Percentiles rank a stretch among this genome's conserved stretches.
Conservation (phyloP, 2,888 invertebrate genomes). For the Polydesmus complanatus region DNA sequence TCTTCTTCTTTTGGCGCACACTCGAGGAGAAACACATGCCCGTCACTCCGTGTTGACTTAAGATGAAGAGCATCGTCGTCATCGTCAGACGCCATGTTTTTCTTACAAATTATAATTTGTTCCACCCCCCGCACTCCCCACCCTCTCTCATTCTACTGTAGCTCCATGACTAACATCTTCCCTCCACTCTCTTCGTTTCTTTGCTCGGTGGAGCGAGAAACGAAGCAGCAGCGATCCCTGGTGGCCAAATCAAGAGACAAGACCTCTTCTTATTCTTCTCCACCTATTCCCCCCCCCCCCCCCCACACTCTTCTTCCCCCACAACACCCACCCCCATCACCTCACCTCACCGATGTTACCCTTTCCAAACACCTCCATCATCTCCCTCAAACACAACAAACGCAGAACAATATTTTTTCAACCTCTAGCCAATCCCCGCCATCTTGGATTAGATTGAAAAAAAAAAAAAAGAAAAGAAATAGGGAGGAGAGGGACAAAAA, state of each 20-base stretch:
- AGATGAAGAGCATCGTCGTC: too few relatives aligned
- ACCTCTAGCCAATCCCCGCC: too few relatives aligned
- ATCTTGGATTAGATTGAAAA: too few relatives aligned
- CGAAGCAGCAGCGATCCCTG: background rate
- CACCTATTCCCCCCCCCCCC: background rate
- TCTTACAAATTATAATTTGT: background rate
- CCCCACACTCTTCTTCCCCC: background rate
- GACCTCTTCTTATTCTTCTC: background rate
- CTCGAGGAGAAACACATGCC: too few relatives aligned
- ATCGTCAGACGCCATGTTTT: background rate
- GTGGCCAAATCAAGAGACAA: background rate
- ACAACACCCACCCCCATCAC: background rate
- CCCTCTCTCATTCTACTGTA: background rate
- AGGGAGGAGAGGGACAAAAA: too few relatives aligned
- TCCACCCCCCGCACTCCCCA: too few relatives aligned
- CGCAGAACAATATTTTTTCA: too few relatives aligned
- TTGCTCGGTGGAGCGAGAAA: background rate
- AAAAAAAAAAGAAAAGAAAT: too few relatives aligned
- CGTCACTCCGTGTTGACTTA: background rate
- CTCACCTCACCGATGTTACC: too few relatives aligned
- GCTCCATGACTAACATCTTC: background rate
- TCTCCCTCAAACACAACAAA: too few relatives aligned
- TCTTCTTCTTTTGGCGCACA: background rate
- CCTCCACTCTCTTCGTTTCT: background rate
- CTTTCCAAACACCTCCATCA: too few relatives aligned